phyloP scores from a whole-genome alignment of 2,888 invertebrate species.

The Leuctra nigra region DNA sequence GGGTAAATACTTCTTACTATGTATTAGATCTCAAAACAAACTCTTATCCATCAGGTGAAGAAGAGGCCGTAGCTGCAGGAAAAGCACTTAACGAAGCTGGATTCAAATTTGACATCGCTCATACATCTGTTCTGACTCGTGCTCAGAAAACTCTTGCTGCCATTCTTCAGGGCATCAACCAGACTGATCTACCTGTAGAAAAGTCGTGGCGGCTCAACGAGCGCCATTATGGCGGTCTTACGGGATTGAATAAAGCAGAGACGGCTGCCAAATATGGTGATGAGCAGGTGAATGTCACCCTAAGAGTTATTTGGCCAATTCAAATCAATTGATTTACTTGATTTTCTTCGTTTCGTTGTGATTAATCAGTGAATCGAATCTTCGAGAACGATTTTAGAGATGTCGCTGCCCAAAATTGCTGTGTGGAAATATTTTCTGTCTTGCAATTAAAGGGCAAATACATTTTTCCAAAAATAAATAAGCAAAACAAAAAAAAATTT shows the following conservation, averaged over 20 bases:
- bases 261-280: conserved; percentile 82
- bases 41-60: conserved; percentile 46
- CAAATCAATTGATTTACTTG: too few species aligned
- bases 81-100: conserved; percentile 63
- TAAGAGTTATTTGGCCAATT: too few species aligned
- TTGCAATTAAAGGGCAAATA: too few species aligned
- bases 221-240: conserved; percentile 80
- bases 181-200: conserved; percentile 57
- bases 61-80: conserved; percentile 64
- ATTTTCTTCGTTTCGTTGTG: too few species aligned
- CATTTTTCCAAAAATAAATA: too few species aligned
- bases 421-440: too few species aligned
- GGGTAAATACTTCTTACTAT: too few species aligned
- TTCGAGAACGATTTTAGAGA: too few species aligned
- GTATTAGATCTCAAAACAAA: not conserved
- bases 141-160: conserved; percentile 66
- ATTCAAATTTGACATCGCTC: conserved; percentile 69
- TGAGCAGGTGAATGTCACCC: conserved; percentile 70
- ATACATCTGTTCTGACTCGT: conserved; percentile 71
- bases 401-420: too few species aligned
- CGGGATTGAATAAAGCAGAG: conserved; percentile 78
- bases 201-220: conserved; percentile 83
- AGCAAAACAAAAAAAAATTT: too few species aligned
- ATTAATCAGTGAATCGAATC: too few species aligned
- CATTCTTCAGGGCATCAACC: conserved; percentile 59